Evolutionary conservation across 2,113 vertebrate species (phyloP).

Genomic region (Saguinus imperator): DNA sequence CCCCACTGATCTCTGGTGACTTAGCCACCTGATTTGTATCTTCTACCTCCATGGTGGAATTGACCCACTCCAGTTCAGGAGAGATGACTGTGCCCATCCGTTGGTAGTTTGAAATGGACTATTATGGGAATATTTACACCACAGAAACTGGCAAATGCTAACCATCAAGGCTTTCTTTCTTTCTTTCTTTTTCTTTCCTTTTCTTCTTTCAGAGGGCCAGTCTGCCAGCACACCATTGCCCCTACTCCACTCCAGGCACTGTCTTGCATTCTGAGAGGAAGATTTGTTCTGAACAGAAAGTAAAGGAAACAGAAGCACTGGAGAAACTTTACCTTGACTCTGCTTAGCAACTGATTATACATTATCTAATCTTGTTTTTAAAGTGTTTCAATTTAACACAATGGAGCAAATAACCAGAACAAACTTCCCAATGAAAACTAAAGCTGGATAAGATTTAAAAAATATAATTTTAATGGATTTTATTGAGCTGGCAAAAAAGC

Average conservation of each 20-base stretch:
- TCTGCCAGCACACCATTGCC: neutral
- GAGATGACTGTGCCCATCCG: neutral
- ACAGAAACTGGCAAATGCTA: neutral
- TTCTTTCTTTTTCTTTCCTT: neutral
- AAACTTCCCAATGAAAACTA: slow-evolving; percentile 15
- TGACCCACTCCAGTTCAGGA: neutral
- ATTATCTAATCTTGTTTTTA: neutral
- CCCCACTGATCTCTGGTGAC: neutral
- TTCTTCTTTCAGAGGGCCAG: neutral
- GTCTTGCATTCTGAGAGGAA: neutral
- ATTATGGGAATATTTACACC: neutral
- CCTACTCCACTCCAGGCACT: neutral
- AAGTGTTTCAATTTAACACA: slow-evolving; percentile 6
- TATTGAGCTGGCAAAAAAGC: neutral
- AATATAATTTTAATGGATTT: neutral
- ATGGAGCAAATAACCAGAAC: neutral
- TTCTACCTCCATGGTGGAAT: neutral
- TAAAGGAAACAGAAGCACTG: neutral
- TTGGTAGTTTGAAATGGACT: neutral
- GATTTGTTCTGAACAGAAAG: slow-evolving; percentile 3
- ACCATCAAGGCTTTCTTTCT: neutral
- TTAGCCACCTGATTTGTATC: neutral
- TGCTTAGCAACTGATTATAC: neutral
- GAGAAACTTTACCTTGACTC: neutral
- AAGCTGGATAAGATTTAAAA: neutral